phyloP scores from a whole-genome alignment of 2,113 vertebrate species.

The Pedetes capensis region DNA sequence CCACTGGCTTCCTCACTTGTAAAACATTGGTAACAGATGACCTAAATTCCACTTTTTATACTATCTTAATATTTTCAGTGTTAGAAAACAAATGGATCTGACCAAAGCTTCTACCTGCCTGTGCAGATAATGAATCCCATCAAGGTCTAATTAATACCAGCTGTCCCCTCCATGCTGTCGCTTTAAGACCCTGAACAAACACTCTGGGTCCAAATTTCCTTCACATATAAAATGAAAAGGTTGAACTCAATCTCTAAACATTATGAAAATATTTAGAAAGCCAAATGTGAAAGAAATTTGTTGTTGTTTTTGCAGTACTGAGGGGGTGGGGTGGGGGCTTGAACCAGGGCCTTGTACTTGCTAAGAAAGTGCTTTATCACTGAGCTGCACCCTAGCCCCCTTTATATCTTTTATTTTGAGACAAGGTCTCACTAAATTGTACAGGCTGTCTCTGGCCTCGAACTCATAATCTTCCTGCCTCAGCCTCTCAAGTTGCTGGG shows the following conservation, averaged over 20 bases:
- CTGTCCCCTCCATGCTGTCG: not conserved
- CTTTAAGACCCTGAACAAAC: not conserved
- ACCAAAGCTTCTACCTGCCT: not conserved
- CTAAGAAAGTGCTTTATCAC: too few species aligned
- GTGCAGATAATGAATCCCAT: not conserved
- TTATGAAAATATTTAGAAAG: constrained; percentile 17
- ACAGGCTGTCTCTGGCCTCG: too few species aligned
- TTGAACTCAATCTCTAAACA: not conserved
- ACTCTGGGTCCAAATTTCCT: not conserved
- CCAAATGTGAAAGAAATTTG: constrained; percentile 8
- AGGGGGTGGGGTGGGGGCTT: too few species aligned
- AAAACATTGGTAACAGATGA: not conserved
- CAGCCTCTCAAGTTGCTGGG: too few species aligned
- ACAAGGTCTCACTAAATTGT: too few species aligned
- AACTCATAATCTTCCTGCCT: too few species aligned
- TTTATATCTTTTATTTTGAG: too few species aligned
- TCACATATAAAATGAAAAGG: not conserved
- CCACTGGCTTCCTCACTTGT: not conserved
- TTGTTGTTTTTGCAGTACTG: too few species aligned
- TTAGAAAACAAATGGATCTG: constrained; percentile 10
- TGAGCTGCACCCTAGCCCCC: too few species aligned
- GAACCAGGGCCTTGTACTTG: too few species aligned
- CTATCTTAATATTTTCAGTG: not conserved
- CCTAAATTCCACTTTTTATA: not conserved
- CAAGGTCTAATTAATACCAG: not conserved